phyloP scores from a whole-genome alignment of 2,113 vertebrate genomes.

The Peromyscus maniculatus region DNA sequence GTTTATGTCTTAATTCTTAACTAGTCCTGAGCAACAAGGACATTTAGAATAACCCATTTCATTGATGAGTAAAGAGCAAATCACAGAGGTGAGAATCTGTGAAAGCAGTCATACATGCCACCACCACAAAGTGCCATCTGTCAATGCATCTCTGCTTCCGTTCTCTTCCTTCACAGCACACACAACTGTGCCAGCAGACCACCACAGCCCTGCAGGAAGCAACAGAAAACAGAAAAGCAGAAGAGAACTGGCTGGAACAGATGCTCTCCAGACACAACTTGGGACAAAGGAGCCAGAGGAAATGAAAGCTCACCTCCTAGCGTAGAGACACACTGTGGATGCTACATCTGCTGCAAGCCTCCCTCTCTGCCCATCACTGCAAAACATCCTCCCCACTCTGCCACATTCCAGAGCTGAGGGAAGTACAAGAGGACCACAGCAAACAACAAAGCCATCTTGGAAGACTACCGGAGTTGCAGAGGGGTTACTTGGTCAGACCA shows the following conservation, averaged over 20 bases:
- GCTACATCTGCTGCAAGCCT: background rate
- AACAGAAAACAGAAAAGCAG: background rate
- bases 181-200: background rate
- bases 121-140: background rate
- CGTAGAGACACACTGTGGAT: background rate
- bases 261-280: background rate
- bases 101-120: background rate
- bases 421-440: background rate
- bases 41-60: background rate
- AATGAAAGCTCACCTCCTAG: background rate
- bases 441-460: background rate
- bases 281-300: background rate
- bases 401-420: background rate
- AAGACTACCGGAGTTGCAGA: background rate
- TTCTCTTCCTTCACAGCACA: background rate
- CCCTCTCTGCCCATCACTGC: background rate
- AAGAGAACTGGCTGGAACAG: background rate
- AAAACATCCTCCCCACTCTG: background rate
- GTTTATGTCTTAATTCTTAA: slow-evolving; percentile 14
- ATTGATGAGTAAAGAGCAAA: background rate
- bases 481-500: background rate
- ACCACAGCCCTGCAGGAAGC: background rate
- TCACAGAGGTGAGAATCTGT: background rate
- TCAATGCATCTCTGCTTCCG: background rate
- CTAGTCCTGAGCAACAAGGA: background rate